A percentile compares a stretch with the other conserved stretches of the same genome.
Evolutionary conservation across 2,888 invertebrate genomes (phyloP).

Genomic region (Sthenelais limicola): DNA sequence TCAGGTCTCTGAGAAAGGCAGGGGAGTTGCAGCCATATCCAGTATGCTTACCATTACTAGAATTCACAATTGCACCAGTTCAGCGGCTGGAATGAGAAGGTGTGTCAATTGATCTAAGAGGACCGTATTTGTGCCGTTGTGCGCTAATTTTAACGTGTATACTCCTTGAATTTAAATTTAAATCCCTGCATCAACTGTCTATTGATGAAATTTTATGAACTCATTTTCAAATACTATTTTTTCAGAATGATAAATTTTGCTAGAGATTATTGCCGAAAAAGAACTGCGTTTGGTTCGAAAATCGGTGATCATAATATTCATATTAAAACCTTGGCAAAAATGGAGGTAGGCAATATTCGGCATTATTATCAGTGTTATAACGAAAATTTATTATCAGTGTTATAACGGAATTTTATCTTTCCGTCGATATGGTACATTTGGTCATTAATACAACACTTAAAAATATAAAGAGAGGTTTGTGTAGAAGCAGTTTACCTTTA

Average conservation of each 20-base stretch:
- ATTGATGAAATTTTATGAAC: neutral
- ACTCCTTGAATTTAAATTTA: neutral
- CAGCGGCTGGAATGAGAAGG: constrained; percentile 73
- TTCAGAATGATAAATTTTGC: constrained; percentile 74
- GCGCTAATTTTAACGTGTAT: neutral
- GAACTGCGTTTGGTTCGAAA: constrained; percentile 74
- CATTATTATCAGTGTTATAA: no score
- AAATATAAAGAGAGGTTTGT: no score
- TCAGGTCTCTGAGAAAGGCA: constrained; percentile 73
- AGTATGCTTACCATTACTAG: constrained; percentile 76
- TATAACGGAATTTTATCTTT: no score
- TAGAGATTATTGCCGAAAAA: constrained; percentile 74
- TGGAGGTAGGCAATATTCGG: constrained; percentile 71
- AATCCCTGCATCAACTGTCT: neutral
- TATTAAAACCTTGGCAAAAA: constrained; percentile 73
- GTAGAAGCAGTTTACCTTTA: no score
- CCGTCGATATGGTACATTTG: no score
- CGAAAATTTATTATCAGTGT: no score
- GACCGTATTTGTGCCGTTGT: neutral
- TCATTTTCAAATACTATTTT: no score
- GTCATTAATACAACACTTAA: no score
- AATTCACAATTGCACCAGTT: constrained; percentile 74
- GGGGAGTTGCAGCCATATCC: constrained; percentile 75
- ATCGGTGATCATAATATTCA: constrained; percentile 75
- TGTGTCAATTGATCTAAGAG: constrained; percentile 50